A percentile compares a stretch with the other conserved stretches of the same genome.
Conservation (phyloP, 2,797 vertebrate genomes). For the Nothura maculosa region DNA sequence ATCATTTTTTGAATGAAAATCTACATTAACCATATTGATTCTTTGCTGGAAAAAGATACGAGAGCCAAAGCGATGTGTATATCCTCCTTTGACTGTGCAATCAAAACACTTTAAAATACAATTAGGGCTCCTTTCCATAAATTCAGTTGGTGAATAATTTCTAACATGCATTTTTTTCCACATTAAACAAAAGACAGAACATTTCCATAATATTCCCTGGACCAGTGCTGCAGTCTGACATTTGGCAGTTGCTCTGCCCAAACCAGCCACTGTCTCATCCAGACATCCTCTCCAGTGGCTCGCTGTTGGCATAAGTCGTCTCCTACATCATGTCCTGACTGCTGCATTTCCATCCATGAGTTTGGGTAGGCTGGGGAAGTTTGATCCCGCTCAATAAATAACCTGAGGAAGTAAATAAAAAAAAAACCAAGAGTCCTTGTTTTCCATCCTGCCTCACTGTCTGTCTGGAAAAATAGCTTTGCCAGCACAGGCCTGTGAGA, state of each 20-base stretch:
- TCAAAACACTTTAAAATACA: constrained; percentile 38
- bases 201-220: not conserved
- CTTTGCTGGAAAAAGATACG: not conserved
- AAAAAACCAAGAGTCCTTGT: not conserved
- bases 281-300: not conserved
- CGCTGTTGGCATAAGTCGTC: fast-evolving
- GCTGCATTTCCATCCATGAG: not conserved
- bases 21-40: not conserved
- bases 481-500: fast-evolving
- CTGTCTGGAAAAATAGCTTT: not conserved
- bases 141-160: constrained; percentile 58
- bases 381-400: not conserved
- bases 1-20: not conserved
- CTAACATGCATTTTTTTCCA: constrained; percentile 40
- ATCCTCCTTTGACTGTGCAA: not conserved
- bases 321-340: not conserved
- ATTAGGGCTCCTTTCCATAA: constrained; percentile 26
- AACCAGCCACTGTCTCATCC: not conserved
- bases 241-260: not conserved
- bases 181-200: constrained; percentile 44
- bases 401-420: not conserved
- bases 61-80: not conserved
- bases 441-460: not conserved
- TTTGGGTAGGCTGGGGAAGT: not conserved
- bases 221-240: not conserved